phyloP scores from a whole-genome alignment of 2,113 vertebrate species.

The Pygoscelis adeliae region DNA sequence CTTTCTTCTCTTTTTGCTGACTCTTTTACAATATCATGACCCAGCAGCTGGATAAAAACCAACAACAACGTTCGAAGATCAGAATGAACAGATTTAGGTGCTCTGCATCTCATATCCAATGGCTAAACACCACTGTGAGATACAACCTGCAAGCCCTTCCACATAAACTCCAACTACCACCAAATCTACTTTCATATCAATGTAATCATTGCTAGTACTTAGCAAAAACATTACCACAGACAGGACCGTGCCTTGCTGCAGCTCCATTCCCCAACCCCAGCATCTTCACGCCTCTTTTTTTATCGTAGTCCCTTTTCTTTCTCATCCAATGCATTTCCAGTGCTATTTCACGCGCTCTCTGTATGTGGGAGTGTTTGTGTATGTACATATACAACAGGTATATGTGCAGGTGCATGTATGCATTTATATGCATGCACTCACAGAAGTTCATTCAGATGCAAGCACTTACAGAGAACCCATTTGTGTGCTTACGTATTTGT shows the following conservation, averaged over 20 bases:
- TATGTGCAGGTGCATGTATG: background rate
- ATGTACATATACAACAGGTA: background rate
- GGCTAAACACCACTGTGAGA: background rate
- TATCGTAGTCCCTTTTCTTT: background rate
- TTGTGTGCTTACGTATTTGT: background rate
- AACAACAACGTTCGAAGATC: background rate
- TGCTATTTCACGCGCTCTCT: background rate
- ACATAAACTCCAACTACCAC: background rate
- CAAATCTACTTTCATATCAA: background rate
- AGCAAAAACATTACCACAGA: background rate
- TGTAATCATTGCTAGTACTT: background rate
- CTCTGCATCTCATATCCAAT: background rate
- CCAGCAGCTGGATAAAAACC: background rate
- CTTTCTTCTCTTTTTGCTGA: background rate
- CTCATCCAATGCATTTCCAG: background rate
- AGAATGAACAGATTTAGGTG: background rate
- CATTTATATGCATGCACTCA: too few species aligned
- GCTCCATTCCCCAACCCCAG: background rate
- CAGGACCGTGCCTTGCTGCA: background rate
- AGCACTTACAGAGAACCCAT: background rate
- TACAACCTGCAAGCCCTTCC: background rate
- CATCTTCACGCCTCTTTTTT: background rate
- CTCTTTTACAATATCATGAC: background rate
- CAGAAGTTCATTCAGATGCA: background rate
- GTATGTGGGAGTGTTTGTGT: rapidly evolving